Evolutionary conservation across 2,888 invertebrate species (phyloP), one percentile per base, ranked within the genome.

Genomic region (Griposia aprilina): DNA sequence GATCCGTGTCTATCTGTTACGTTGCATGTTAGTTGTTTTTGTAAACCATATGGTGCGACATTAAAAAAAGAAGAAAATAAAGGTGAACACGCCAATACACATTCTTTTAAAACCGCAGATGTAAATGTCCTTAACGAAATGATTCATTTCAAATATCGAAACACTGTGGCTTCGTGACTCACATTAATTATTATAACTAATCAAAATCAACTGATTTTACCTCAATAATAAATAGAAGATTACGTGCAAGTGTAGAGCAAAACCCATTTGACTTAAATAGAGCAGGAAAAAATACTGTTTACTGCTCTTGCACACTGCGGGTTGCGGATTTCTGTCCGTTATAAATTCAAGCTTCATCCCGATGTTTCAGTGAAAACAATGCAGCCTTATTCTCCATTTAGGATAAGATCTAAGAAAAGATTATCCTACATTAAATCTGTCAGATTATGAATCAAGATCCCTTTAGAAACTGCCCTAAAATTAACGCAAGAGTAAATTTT

Each of bases 51-150:
- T 11, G 5, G 8, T 41, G 8, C 10, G 15, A 63, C 36, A 36
- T 36, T 1, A n/a, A 2, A 68, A 36, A 36, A 36, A 20, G 1
- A n/a, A 52, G 26, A 30, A 17, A 55, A 45, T 26, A 55, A 23
- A 26, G 26, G 72, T 62, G 6, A n/a, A 3, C 15, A 45, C 7
- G 10, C 7, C 20, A 78, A 20, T 63, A 23, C 48, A 48, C 55
- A 57, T 76, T 50, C 6, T 65, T 78, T 65, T n/a, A 11, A 50
- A 60, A 68, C 79, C 60, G 30, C 79, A 52, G 20, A 60, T 20
- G 3, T n/a, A 5, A 3, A 36, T 5, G 36, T 36, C 7, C 26
- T 71, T 13, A 52, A 6, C 10, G 1, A 17, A 10, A 41, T 79
- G 79, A 77, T n/a, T 77, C 67, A 79, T 30, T 17, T 50, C 10